phyloP scores from a whole-genome alignment of 1,140 invertebrate species.

The Linepithema humile region DNA sequence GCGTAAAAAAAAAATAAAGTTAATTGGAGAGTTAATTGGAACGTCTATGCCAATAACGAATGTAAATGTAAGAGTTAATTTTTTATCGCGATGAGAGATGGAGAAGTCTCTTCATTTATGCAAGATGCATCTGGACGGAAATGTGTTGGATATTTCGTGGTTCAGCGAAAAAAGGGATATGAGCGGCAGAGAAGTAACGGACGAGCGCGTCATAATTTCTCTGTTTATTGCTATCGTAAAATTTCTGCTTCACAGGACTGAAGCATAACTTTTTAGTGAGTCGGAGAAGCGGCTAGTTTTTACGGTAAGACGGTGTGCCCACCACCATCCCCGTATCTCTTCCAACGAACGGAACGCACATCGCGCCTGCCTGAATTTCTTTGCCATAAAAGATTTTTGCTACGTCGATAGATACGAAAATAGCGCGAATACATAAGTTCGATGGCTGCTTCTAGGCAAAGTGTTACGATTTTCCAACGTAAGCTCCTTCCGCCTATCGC shows the following conservation, averaged over 20 bases:
- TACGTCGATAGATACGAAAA: not conserved
- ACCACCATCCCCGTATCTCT: constrained; percentile 14
- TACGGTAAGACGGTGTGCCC: constrained; percentile 48
- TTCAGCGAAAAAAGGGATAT: not conserved
- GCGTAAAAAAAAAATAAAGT: not conserved
- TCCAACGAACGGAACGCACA: not conserved
- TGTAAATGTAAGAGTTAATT: not conserved
- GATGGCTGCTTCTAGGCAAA: constrained; percentile 21
- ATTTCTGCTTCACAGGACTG: not conserved
- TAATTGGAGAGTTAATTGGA: too few relatives aligned
- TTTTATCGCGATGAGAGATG: not conserved
- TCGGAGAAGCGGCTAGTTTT: constrained; percentile 8
- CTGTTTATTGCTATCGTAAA: constrained; percentile 41
- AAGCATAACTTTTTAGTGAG: constrained; percentile 41
- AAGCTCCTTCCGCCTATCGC: not conserved
- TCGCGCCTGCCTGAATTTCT: constrained; percentile 13
- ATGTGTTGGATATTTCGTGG: constrained; percentile 14
- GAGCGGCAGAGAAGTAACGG: not conserved
- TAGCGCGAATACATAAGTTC: not conserved
- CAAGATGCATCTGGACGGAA: not conserved
- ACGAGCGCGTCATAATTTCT: constrained; percentile 45
- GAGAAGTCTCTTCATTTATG: not conserved
- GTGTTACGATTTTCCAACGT: constrained; percentile 24
- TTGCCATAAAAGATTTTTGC: constrained; percentile 15
- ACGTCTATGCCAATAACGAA: not conserved